Evolutionary conservation across 2,113 vertebrate species (phyloP), one percentile per base, ranked within the genome.

Genomic region (Bubo bubo): DNA sequence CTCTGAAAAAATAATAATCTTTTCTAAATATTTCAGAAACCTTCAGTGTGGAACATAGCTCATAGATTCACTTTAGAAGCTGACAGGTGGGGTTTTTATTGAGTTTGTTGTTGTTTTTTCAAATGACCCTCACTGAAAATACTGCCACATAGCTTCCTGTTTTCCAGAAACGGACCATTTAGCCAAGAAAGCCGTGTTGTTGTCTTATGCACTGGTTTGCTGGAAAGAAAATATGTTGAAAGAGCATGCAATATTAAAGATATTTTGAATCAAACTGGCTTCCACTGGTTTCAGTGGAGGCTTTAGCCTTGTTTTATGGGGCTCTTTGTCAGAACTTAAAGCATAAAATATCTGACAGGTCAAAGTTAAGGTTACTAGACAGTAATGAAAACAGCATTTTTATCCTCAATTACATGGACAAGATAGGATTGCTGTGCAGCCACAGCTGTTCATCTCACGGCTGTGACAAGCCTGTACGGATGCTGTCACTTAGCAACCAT

Each of bases 401-500:
- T 93, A 56, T 45, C 82, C 76, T 47, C 77, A 41, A 11, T 75
- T 68, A 19, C 71, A 20, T 5, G 53, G 77, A 50, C 10, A 41
- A 18, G 62, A 23, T 8, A 19, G 62, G 53, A 72, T 52, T 79
- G 87, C 74, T 63, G 91, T 50, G 70, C 66, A 64, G 84, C 70
- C 89, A 35, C 86, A 82, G 60, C 86, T 68, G 50, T 85, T 87
- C 16, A 23, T 91, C 83, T 94, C 43, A 3, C 2, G 34, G 86
- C 81, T 84, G 70, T 68, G 91, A 95, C 62, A 90, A 88, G 86
- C 75, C 83, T 50, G 79, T 55, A 55, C 0, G 41, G 93, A 89
- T 87, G 91, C 49, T 95, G 94, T 97, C 94, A 95, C 95, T 96
- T 95, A 97, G 97, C 96, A 97, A 96, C 94, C 73, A 27, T 26